Conservation (phyloP, 2,113 vertebrate species). For the Lamprotornis superbus region DNA sequence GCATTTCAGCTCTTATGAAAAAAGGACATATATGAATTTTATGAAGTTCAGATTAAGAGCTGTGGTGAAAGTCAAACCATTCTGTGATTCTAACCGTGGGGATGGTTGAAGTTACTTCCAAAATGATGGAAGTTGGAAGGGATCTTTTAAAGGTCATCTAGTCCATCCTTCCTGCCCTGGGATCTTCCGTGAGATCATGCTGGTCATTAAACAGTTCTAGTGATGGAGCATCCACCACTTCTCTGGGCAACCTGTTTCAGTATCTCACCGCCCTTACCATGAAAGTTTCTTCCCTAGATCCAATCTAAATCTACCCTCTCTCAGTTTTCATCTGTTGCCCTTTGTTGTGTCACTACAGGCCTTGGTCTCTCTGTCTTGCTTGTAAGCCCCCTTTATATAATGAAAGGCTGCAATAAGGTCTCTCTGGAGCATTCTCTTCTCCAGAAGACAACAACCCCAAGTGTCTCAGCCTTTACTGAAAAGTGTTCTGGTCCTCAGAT, state of each 20-base stretch:
- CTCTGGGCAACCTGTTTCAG: not conserved
- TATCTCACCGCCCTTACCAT: not conserved
- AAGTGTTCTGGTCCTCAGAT: not conserved
- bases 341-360: not conserved
- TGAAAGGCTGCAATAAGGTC: not conserved
- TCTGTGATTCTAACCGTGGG: not conserved
- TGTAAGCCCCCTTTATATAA: not conserved
- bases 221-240: not conserved
- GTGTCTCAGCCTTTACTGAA: not conserved
- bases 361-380: not conserved
- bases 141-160: not conserved
- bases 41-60: not conserved
- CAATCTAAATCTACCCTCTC: not conserved
- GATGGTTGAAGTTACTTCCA: not conserved
- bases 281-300: not conserved
- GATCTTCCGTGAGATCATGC: not conserved
- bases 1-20: not conserved
- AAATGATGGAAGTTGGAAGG: not conserved
- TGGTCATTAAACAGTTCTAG: not conserved
- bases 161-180: not conserved
- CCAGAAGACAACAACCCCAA: not conserved
- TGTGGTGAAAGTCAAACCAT: not conserved
- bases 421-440: not conserved
- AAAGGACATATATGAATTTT: not conserved
- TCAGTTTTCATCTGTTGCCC: not conserved